Evolutionary conservation across 37 sponge, comb jelly and placozoan species (phyloP), one percentile per base, ranked within the genome.

Genomic region (Lycopodina hypogea): DNA sequence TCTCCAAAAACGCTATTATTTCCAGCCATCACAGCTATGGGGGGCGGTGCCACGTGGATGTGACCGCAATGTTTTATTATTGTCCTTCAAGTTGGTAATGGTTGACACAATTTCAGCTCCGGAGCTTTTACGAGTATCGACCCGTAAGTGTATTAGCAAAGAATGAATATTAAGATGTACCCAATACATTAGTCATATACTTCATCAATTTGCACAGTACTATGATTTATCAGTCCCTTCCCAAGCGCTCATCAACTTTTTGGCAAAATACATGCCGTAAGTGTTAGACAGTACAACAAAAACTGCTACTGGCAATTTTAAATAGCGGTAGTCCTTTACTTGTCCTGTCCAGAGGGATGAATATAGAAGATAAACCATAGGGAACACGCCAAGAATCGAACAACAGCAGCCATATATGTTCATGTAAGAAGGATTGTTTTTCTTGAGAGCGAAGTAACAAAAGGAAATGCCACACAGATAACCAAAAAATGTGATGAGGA

Each of bases 381-480:
- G 92, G 42, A 91, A 91, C 48, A 86, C 75, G 8, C 87, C 92
- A 17, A 91, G 81, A 11, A 91, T 8, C 0, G 84, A 75, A 35
- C 79, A 79, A 59, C 76, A 82, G 8, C 42, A 37, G 9, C 87
- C 88, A 57, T 91, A 91, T 3, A 86, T 15, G 71, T 87, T 87
- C 19, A 86, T 79, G 60, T 83, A 57, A 15, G 51, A 23, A 32
- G 56, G 15, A 53, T 59, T 83, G 92, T 91, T 91, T 33, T 29
- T 39, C 21, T 29, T 41, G 30, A 87, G 65, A 0, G 83, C 78
- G 1, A 67, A 38, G 76, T 80, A 72, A 24, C 68, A 59, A 3
- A 80, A 18, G 22, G 87, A 80, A 0, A 91, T 3, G n/a, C 87
- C 88, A 34, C 85, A 58, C 18, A 83, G 62, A 67, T 83, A 83